Evolutionary conservation across 2,888 invertebrate genomes (phyloP), one percentile per base, ranked within the genome.

Genomic region (Pherbina coryleti): DNA sequence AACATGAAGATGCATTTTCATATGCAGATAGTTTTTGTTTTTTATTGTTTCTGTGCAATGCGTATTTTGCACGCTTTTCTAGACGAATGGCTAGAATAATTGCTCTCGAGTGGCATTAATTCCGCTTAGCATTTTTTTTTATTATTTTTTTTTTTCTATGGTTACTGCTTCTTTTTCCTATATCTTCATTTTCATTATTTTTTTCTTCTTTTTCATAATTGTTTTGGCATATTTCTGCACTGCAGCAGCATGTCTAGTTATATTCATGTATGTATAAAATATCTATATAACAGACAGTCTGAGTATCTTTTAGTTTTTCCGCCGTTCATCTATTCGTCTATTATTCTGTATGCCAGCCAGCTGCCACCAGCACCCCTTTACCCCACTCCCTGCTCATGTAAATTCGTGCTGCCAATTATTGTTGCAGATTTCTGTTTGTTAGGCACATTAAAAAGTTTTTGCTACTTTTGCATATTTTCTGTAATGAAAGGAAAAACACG

Each of bases 181-280:
- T 51, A 55, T 28, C 31, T 28, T 34, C 34, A 11, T 34, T 67
- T 64, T 44, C 31, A n/a, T 49, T 9, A 44, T 66, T 9, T 64
- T 17, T n/a, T 57, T 49, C 82, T 83, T 78, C 80, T 86, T 85
- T 84, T 84, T 85, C 85, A 82, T 82, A 86, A 86, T 85, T 85
- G 85, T 85, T 85, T 82, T 86, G 84, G 84, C 85, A 85, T 82
- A 85, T 86, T 81, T 85, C 84, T 81, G 19, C 4, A 14, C 2
- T 44, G 44, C 44, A 44, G 14, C 44, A 14, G 7, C 44, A 44
- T 44, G 44, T 14, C 5, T 37, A 37, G 37, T 3, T 37, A 37
- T 37, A 37, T 37, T 8, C 7, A 7, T 37, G 8, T 7, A 37
- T 8, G 37, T 37, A 37, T 37, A 37, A 37, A 37, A 8, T 8